Conservation (phyloP, 1,140 invertebrate species). For the Bilobella aurantiaca region DNA sequence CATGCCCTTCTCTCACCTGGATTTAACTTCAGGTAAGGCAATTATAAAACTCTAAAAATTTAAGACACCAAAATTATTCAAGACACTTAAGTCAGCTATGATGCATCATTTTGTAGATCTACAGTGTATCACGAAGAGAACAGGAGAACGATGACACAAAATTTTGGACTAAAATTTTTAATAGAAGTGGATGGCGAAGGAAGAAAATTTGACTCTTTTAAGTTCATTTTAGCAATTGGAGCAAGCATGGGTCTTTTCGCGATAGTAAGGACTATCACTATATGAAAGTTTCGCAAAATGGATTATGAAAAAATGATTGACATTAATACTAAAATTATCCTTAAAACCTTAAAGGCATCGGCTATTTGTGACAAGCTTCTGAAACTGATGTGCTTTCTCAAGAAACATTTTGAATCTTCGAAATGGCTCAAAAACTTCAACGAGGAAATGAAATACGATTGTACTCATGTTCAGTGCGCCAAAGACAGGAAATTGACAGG, state of each 20-base stretch:
- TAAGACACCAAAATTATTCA: neutral
- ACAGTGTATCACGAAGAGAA: slow-evolving; percentile 17
- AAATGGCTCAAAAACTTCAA: slow-evolving; percentile 1
- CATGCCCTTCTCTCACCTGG: slow-evolving; percentile 36
- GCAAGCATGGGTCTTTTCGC: slow-evolving; percentile 45
- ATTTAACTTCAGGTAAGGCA: slow-evolving; percentile 46
- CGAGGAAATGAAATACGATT: slow-evolving; percentile 13
- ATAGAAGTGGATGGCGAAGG: slow-evolving; percentile 43
- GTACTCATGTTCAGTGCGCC: neutral
- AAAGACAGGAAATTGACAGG: neutral
- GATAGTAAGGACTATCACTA: slow-evolving; percentile 39
- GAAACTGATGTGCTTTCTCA: neutral
- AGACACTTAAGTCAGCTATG: neutral
- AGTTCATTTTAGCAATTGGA: slow-evolving; percentile 45
- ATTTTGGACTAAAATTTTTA: slow-evolving; percentile 46
- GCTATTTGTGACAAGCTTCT: slow-evolving; percentile 7
- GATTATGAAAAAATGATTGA: neutral
- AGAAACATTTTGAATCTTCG: slow-evolving; percentile 1
- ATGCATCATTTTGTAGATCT: slow-evolving; percentile 4
- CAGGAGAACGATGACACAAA: slow-evolving; percentile 41
- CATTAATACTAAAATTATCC: neutral
- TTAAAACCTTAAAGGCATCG: slow-evolving; percentile 14
- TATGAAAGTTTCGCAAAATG: neutral
- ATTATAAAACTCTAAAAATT: neutral
- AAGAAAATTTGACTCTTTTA: slow-evolving; percentile 45